Evolutionary conservation across 2,113 vertebrate genomes (phyloP).

Genomic region (Anarhynchus alexandrinus): DNA sequence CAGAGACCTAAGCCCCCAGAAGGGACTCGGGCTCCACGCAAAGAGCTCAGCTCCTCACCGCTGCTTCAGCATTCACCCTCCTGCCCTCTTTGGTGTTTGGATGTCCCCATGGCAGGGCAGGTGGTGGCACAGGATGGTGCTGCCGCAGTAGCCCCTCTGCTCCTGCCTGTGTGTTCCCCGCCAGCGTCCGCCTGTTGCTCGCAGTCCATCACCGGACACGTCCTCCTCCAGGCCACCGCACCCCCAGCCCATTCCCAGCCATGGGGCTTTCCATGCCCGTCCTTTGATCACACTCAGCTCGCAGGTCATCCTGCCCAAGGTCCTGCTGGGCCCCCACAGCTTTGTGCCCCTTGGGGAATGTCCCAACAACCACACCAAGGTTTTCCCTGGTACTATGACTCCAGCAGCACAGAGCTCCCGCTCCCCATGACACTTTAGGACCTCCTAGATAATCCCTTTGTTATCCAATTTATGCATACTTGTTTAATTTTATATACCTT

Average conservation of each 20-base stretch:
- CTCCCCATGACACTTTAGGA: no score
- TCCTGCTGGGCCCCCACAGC: neutral
- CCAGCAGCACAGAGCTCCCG: neutral
- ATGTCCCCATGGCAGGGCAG: accelerated
- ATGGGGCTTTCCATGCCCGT: accelerated
- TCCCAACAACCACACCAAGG: no score
- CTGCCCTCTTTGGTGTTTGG: no score
- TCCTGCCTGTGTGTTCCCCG: accelerated
- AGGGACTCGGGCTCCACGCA: neutral
- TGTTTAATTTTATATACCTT: neutral
- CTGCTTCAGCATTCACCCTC: neutral
- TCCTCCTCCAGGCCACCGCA: neutral
- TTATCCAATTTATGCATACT: accelerated
- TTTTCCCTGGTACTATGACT: neutral
- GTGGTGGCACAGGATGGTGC: neutral
- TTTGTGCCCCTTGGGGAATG: no score
- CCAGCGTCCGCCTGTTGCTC: neutral
- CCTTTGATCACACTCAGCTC: neutral
- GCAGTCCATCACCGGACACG: accelerated
- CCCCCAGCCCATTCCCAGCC: neutral
- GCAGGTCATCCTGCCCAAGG: neutral
- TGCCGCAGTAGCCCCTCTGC: neutral
- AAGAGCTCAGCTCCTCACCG: neutral
- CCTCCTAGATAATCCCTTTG: neutral
- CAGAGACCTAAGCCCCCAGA: neutral